Evolutionary conservation across 2,113 vertebrate species (phyloP).

Genomic region (Menura novaehollandiae): DNA sequence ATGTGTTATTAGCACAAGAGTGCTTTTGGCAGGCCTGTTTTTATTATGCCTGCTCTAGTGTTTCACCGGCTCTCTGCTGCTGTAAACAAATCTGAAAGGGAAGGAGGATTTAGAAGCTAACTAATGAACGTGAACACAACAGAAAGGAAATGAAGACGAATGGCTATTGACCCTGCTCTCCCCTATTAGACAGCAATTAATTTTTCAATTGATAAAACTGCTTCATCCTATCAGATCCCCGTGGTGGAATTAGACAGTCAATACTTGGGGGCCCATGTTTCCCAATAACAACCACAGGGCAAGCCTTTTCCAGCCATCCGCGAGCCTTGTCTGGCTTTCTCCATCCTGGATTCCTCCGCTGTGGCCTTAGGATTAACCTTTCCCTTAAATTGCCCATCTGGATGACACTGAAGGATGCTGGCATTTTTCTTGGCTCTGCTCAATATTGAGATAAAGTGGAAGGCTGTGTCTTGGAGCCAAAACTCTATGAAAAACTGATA

Average conservation of each 20-base stretch:
- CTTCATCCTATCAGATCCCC: background rate
- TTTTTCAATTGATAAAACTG: background rate
- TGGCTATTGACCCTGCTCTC: background rate
- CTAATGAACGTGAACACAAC: background rate
- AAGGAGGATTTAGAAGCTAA: background rate
- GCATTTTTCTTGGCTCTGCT: background rate
- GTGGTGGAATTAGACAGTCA: background rate
- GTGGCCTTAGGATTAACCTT: background rate
- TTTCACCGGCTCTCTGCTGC: background rate
- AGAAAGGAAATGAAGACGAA: background rate
- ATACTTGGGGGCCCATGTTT: background rate
- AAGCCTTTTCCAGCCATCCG: background rate
- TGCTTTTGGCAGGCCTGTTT: background rate
- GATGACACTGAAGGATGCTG: background rate
- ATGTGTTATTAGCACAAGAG: background rate
- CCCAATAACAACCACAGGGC: background rate
- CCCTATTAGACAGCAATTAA: background rate
- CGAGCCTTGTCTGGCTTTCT: background rate
- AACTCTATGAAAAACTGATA: background rate
- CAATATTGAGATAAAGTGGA: constrained; percentile 20
- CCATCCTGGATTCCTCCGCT: background rate
- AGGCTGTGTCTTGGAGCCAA: background rate
- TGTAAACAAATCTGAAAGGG: background rate
- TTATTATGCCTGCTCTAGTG: background rate
- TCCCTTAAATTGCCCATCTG: background rate